Percentiles rank a stretch among this genome's conserved stretches.
phyloP scores from a whole-genome alignment of 1,140 invertebrate species.

The Listronotus bonariensis region DNA sequence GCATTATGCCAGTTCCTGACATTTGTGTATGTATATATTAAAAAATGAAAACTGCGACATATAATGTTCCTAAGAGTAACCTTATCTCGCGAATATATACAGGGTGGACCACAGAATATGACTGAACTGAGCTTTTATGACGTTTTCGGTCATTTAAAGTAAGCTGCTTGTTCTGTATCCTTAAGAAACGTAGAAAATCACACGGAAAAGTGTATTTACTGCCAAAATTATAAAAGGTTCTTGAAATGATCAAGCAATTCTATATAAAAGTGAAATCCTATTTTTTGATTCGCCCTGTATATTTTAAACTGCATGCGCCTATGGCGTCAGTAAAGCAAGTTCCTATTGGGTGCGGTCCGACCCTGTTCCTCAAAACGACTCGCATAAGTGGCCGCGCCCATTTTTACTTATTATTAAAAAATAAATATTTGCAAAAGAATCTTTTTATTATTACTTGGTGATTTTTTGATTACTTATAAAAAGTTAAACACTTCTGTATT shows the following conservation, averaged over 20 bases:
- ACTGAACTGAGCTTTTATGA: not conserved
- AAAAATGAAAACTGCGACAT: constrained; percentile 47
- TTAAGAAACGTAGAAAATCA: no score
- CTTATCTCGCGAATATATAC: constrained; percentile 28
- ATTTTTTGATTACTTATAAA: constrained; percentile 40
- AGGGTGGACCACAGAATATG: not conserved
- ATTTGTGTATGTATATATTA: constrained; percentile 39
- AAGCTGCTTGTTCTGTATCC: no score
- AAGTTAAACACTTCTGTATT: constrained; percentile 54
- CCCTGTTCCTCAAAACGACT: constrained; percentile 51
- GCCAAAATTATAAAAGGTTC: constrained; percentile 4
- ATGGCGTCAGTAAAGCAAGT: constrained; percentile 65
- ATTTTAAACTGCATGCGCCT: constrained; percentile 17
- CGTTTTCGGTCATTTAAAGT: no score
- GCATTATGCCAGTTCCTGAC: constrained; percentile 49
- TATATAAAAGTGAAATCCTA: not conserved
- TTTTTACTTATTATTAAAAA: constrained; percentile 52
- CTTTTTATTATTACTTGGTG: constrained; percentile 55
- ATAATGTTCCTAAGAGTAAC: constrained; percentile 51
- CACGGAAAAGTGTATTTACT: no score
- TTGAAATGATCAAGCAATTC: not conserved
- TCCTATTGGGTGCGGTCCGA: constrained; percentile 59
- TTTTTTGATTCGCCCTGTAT: not conserved
- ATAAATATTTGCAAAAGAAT: constrained; percentile 45
- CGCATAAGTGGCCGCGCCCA: constrained; percentile 47